A percentile compares a stretch with the other conserved stretches of the same genome.
phyloP scores from a whole-genome alignment of 2,113 vertebrate genomes.

The Daubentonia madagascariensis region DNA sequence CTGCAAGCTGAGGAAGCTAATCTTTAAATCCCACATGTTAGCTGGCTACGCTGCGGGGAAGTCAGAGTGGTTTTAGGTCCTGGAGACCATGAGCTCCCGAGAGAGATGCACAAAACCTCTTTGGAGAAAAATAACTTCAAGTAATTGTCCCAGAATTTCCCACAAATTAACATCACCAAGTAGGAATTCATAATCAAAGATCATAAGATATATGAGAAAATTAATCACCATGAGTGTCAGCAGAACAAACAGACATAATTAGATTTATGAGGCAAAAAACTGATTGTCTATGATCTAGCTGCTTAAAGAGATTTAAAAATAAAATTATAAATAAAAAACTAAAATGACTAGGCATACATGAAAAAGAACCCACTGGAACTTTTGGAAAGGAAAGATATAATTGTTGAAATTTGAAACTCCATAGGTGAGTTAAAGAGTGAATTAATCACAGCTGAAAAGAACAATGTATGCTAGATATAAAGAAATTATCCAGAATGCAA shows the following conservation, averaged over 20 bases:
- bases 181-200: neutral
- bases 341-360: neutral
- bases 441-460: neutral
- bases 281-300: neutral
- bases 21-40: neutral
- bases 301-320: neutral
- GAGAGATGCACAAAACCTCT: neutral
- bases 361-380: neutral
- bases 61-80: neutral
- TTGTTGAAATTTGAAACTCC: neutral
- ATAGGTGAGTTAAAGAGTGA: neutral
- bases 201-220: neutral
- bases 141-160: neutral
- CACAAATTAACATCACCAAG: neutral
- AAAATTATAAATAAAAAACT: neutral
- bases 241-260: conserved; percentile 16
- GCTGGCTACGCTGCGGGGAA: neutral
- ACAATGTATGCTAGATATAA: neutral
- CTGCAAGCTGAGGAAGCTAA: neutral
- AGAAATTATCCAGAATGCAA: neutral
- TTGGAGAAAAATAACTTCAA: neutral
- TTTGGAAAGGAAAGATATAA: neutral
- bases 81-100: neutral
- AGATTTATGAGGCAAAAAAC: neutral
- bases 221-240: neutral